These are phyloP conservation scores for Cassiopea xamachana DNA, from an alignment of 30 jellyfish, hydroid and myxozoan genomes.

Conservation along the genomic window DNA sequence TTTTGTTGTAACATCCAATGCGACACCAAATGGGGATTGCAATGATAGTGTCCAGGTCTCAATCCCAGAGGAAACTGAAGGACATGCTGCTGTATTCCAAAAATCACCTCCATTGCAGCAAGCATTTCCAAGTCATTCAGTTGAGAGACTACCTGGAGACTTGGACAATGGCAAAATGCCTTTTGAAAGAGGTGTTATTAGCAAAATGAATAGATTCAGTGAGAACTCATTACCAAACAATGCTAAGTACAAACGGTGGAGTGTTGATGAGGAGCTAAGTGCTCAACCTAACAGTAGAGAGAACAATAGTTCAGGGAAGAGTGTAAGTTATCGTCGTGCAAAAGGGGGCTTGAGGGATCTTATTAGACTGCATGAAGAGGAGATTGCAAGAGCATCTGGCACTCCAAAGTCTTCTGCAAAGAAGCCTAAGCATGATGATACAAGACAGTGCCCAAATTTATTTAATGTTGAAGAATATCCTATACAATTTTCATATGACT, in stretches of 20 bases:
- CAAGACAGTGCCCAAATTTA: not conserved
- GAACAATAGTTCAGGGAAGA: not conserved
- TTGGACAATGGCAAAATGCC: not conserved
- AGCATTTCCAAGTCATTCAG: constrained; percentile 10
- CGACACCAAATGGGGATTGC: not conserved
- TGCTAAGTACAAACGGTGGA: not conserved
- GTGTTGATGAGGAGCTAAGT: constrained; percentile 9
- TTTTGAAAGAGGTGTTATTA: not conserved
- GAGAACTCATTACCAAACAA: not conserved
- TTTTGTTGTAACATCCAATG: not conserved
- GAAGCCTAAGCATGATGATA: constrained; percentile 20
- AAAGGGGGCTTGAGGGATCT: constrained; percentile 77
- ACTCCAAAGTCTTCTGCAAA: constrained; percentile 22
- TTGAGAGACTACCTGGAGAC: constrained; percentile 29
- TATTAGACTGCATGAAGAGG: constrained; percentile 86
- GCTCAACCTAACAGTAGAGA: not conserved
- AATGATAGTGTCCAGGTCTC: not conserved
- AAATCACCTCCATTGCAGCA: not conserved
- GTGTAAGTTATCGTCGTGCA: constrained; percentile 39
- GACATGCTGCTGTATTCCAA: not conserved
- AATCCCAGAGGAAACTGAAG: not conserved
- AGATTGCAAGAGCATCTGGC: constrained; percentile 95
- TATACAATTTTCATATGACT: not conserved
- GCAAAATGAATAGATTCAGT: not conserved
- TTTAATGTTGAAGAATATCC: constrained; percentile 11